A percentile compares a stretch with the other conserved stretches of the same genome.
Conservation (phyloP, 2,888 invertebrate genomes). For the Drosophila ezoana region DNA sequence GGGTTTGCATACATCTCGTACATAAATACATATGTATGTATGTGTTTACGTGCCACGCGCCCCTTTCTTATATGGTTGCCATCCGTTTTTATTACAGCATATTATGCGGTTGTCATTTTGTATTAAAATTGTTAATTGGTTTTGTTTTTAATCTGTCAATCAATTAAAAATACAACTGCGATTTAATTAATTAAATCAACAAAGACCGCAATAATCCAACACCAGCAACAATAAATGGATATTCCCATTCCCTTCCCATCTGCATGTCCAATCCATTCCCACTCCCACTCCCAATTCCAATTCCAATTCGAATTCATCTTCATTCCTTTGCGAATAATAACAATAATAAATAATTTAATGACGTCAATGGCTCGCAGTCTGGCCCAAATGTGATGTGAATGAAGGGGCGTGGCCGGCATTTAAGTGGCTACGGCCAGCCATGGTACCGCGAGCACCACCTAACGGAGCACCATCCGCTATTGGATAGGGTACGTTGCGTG, state of each 20-base stretch:
- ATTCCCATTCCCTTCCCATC: constrained; percentile 1
- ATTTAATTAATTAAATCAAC: constrained; percentile 81
- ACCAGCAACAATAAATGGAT: constrained; percentile 54
- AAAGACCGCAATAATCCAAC: constrained; percentile 80
- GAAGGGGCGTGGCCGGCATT: constrained; percentile 51
- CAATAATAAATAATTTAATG: constrained; percentile 69
- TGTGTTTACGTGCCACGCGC: constrained; percentile 32
- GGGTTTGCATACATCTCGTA: constrained; percentile 19
- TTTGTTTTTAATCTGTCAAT: constrained; percentile 83
- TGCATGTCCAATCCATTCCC: background rate
- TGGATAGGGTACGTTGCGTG: constrained; percentile 19
- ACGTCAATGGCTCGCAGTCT: constrained; percentile 48
- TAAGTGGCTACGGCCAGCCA: constrained; percentile 48
- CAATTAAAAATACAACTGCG: constrained; percentile 82
- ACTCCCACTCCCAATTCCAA: constrained; percentile 6
- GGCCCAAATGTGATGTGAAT: constrained; percentile 12
- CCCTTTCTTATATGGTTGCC: constrained; percentile 11
- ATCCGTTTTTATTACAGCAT: constrained; percentile 77
- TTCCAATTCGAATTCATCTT: constrained; percentile 21
- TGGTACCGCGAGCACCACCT: constrained; percentile 27
- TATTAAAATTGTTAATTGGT: constrained; percentile 83
- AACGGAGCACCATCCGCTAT: constrained; percentile 40
- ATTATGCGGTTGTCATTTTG: constrained; percentile 81
- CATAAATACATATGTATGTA: constrained; percentile 21
- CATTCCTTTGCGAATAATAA: constrained; percentile 48